Evolutionary conservation across 2,113 vertebrate species (phyloP), one percentile per base, ranked within the genome.

Genomic region (Arenaria interpres): DNA sequence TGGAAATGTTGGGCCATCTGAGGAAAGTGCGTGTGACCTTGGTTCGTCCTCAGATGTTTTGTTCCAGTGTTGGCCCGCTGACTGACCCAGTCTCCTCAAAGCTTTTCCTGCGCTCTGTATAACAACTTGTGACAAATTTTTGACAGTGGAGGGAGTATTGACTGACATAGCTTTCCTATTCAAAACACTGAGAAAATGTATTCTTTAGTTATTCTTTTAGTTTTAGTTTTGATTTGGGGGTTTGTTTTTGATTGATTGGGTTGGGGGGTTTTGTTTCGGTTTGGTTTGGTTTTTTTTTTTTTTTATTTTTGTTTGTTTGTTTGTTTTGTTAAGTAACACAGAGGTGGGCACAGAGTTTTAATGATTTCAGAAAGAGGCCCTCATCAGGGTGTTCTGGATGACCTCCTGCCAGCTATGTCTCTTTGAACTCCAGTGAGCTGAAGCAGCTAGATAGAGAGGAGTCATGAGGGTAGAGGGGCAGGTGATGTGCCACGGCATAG

Each of bases 371-470:
- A 76, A 94, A 89, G 32, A 14, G 62, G 12, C 89, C 37, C 5
- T 12, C 7, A 19, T 11, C 3, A 57, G 33, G 30, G 74, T 84
- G 75, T 73, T 93, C 88, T 96, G 66, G 73, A 63, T 89, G 69
- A 95, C 60, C 51, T 93, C 59, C 76, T 95, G 37, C 54, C 62
- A 45, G 43, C 4, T 20, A 15, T 35, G 18, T 69, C 90, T 78
- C 71, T 93, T 97, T 93, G 93, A 97, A 95, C 20, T 82, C 63
- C 74, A 71, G 57, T 41, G 89, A 95, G 88, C 90, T 89, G 73
- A 77, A 79, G 79, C 3, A 1, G 37, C 43, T 22, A 18, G 56
- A 54, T 86, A 95, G 88, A 81, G 39, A 73, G 37, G 51, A 33
- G 3, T 23, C 48, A 20, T 50, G 66, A 60, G 48, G 43, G 71